Conservation (phyloP, 2,113 vertebrate genomes). For the Oryzias celebensis region DNA sequence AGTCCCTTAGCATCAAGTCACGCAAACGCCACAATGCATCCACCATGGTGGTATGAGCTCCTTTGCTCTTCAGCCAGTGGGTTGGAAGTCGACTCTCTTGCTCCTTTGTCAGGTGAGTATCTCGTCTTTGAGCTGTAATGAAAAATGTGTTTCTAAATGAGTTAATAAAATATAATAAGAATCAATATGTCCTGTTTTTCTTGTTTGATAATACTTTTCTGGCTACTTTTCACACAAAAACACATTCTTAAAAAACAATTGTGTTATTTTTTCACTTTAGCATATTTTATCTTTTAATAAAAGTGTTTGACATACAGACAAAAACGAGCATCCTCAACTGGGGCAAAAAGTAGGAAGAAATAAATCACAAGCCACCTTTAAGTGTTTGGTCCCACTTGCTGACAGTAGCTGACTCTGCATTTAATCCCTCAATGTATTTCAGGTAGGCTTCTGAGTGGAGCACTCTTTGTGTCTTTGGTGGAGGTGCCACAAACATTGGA, state of each 20-base stretch:
- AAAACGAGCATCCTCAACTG: not conserved
- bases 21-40: constrained; percentile 95
- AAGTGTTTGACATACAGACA: not conserved
- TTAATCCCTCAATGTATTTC: constrained; percentile 96
- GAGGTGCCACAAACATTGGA: constrained; percentile 95
- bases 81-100: constrained; percentile 94
- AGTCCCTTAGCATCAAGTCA: constrained; percentile 96
- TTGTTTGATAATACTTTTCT: too few relatives aligned
- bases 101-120: constrained; percentile 91
- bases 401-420: constrained; percentile 88
- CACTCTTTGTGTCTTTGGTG: constrained; percentile 94
- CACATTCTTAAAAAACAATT: too few relatives aligned
- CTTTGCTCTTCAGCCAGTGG: constrained; percentile 98
- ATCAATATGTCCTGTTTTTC: too few relatives aligned
- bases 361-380: constrained; percentile 77
- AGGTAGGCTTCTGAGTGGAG: constrained; percentile 98
- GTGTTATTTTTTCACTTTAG: too few relatives aligned
- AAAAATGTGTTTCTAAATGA: constrained; percentile 14
- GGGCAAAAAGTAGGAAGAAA: not conserved
- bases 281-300: not conserved
- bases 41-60: constrained; percentile 96
- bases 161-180: not conserved
- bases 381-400: constrained; percentile 99
- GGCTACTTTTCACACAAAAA: too few relatives aligned
- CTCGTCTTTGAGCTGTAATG: constrained; percentile 85